Evolutionary conservation across 2,888 invertebrate genomes (phyloP).

Genomic region (Noctua janthe): DNA sequence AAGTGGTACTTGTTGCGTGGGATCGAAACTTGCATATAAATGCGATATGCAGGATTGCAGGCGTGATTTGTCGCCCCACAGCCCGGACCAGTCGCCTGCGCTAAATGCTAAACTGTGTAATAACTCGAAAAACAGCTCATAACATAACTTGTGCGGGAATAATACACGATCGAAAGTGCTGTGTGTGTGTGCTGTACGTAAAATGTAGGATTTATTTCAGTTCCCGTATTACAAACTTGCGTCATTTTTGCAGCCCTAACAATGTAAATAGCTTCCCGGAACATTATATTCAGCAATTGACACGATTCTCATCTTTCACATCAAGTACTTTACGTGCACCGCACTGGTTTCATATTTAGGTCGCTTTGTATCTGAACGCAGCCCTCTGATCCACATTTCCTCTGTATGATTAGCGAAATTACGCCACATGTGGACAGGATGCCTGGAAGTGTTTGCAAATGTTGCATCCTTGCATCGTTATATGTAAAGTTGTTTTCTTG

Average conservation of each 20-base stretch:
- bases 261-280: constrained; percentile 77
- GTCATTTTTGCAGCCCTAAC: constrained; percentile 51
- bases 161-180: constrained; percentile 35
- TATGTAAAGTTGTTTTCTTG: constrained; percentile 9
- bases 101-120: constrained; percentile 74
- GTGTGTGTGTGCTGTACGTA: not conserved
- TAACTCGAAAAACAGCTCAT: constrained; percentile 56
- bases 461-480: constrained; percentile 37
- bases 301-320: constrained; percentile 82
- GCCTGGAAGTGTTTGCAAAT: constrained; percentile 62
- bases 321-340: constrained; percentile 57
- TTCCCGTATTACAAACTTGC: constrained; percentile 26
- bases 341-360: constrained; percentile 77
- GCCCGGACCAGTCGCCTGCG: constrained; percentile 71
- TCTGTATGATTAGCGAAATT: constrained; percentile 67
- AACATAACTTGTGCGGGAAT: constrained; percentile 47
- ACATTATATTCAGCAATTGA: constrained; percentile 77
- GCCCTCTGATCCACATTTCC: constrained; percentile 76
- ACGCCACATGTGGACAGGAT: constrained; percentile 57
- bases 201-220: constrained; percentile 31
- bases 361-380: constrained; percentile 75
- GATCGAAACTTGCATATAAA: constrained; percentile 80
- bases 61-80: constrained; percentile 78
- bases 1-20: constrained; percentile 86
- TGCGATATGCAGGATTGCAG: constrained; percentile 68